A percentile compares a stretch with the other conserved stretches of the same genome.
Evolutionary conservation across 2,888 invertebrate genomes (phyloP).

Genomic region (Neocrepidodera transversa): DNA sequence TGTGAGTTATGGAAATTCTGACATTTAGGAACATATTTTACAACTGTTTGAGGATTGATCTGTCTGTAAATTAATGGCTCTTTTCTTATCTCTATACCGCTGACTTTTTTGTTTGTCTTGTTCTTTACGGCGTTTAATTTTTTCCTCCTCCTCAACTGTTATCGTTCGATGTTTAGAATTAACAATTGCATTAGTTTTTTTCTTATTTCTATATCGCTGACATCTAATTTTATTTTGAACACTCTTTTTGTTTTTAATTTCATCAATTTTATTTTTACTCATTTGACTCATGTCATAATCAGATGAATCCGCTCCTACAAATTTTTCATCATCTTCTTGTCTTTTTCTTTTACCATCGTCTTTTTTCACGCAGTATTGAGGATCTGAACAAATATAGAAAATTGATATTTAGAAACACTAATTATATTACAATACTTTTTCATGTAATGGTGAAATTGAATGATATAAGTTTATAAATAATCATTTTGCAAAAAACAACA

Average conservation of each 20-base stretch:
- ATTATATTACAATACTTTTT: no score
- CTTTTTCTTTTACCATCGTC: neutral
- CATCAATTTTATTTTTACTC: neutral
- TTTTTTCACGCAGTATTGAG: neutral
- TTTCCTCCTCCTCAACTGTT: neutral
- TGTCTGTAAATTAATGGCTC: conserved; percentile 2
- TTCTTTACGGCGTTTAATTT: conserved; percentile 3
- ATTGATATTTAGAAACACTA: no score
- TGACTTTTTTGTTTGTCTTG: conserved; percentile 8
- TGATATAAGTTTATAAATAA: no score
- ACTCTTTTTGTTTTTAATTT: neutral
- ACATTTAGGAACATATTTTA: neutral
- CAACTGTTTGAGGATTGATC: neutral
- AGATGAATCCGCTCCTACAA: neutral
- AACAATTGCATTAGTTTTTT: neutral
- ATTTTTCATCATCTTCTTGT: neutral
- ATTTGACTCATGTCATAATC: neutral
- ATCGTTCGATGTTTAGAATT: neutral
- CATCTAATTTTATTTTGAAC: neutral
- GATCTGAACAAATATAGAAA: neutral
- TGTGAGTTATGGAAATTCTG: neutral
- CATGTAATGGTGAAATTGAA: no score
- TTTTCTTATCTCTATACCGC: conserved; percentile 6
- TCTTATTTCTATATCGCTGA: neutral
- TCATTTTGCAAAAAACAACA: no score